phyloP scores from a whole-genome alignment of 2,888 invertebrate species.

The Phengaris alcon region DNA sequence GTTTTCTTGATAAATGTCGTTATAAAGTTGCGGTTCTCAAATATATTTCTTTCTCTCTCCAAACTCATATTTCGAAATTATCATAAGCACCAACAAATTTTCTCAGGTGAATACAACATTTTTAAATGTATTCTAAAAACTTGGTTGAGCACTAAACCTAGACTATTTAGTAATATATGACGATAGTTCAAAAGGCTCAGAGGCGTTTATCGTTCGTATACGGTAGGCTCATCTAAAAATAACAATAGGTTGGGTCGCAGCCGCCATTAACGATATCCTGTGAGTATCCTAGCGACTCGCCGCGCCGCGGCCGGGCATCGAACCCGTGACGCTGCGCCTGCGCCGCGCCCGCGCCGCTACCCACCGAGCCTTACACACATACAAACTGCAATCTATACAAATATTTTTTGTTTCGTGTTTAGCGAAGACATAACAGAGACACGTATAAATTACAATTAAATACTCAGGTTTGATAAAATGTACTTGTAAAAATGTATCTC shows the following conservation, averaged over 20 bases:
- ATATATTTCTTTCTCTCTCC: no score
- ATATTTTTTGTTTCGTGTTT: neutral
- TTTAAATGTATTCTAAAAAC: neutral
- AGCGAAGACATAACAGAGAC: neutral
- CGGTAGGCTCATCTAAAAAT: conserved; percentile 21
- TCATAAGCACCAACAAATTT: no score
- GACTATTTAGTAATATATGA: neutral
- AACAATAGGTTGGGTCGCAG: conserved; percentile 33
- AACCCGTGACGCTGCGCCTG: conserved; percentile 53
- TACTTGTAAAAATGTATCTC: neutral
- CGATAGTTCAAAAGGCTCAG: neutral
- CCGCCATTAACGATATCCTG: conserved; percentile 62
- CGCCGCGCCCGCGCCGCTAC: conserved; percentile 34
- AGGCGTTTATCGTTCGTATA: neutral
- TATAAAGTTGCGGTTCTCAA: no score
- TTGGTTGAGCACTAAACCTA: no score
- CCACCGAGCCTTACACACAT: conserved; percentile 33
- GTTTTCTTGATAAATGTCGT: no score
- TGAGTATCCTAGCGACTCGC: conserved; percentile 57
- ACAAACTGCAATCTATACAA: conserved; percentile 20
- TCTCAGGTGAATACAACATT: neutral
- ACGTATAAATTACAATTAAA: neutral
- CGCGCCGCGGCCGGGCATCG: conserved; percentile 63
- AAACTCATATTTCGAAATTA: no score
- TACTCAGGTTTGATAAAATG: neutral